Base-by-base conservation (phyloP, 2,888 invertebrate species). In the Dexiosoma caninum region DNA sequence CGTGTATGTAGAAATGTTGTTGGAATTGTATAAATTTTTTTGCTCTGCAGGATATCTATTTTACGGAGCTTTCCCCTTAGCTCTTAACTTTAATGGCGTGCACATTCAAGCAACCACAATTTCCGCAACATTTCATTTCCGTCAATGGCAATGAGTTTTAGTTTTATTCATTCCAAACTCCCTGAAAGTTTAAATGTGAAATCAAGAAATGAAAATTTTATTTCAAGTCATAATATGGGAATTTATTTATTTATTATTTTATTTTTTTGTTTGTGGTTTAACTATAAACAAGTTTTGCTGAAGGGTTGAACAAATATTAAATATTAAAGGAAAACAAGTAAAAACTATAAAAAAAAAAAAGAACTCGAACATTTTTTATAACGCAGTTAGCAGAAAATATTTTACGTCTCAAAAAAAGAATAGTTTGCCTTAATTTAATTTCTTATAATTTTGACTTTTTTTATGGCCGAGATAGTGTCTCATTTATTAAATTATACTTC, bases 51-150 rank as follows among this genome's bases (percentile, higher is more conserved):
- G 46, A 12, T 46, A 21, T 46, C 21, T 21, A 23, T 21, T 46
- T 46, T 46, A 21, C 12, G 23, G 5, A 46, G 3, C 21, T 23
- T 46, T 51, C 27, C 6, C 19, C 19, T 35, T 35, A 55, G n/a
- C 12, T 14, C 10, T 57, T 44, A n/a, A n/a, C 9, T 67, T 40
- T 12, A 12, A 27, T 51, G 40, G 53, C 62, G 12, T 32, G 40
- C 44, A 32, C 30, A 42, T 14, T 27, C 62, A 62, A 49, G 35
- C 37, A 16, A 60, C 74, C 72, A 67, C 83, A 80, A 82, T 80
- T 82, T 83, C 79, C 78, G 75, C 64, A 75, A 42, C 49, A 75
- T 78, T 78, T 83, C 77, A 80, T 82, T 83, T 83, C 81, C 83
- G 74, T 80, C 59, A 72, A 75, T 70, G 53, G 77, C 72, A 75